A percentile compares a stretch with the other conserved stretches of the same genome.
phyloP scores from a whole-genome alignment of 2,888 invertebrate species.

The Heteromyza rotundicornis region DNA sequence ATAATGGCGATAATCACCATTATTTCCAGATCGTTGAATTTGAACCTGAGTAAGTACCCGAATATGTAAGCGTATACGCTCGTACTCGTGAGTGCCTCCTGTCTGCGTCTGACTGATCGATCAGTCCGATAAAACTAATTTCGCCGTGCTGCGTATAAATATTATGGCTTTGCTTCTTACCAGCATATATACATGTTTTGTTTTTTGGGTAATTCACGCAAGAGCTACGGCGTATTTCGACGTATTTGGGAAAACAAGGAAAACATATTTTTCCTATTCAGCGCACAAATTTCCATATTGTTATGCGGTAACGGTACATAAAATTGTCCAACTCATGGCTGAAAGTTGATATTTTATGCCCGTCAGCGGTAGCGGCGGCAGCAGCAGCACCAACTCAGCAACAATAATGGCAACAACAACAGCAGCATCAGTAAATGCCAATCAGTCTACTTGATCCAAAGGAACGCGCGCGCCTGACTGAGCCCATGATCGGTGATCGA shows the following conservation, averaged over 20 bases:
- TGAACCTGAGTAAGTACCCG: not conserved
- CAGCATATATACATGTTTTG: no score
- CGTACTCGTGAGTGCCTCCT: not conserved
- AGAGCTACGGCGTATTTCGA: not conserved
- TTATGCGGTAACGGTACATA: constrained; percentile 14
- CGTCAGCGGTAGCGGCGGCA: constrained; percentile 7
- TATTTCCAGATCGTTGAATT: constrained; percentile 2
- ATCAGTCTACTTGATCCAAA: constrained; percentile 19
- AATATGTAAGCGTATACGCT: not conserved
- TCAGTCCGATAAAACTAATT: constrained; percentile 18
- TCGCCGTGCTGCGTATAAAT: not conserved
- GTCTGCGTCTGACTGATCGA: constrained; percentile 24
- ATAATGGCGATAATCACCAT: constrained; percentile 32
- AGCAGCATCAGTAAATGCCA: constrained; percentile 15
- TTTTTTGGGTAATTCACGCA: no score
- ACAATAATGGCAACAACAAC: not conserved
- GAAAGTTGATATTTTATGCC: constrained; percentile 35
- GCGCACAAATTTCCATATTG: constrained; percentile 28
- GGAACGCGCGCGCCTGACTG: constrained; percentile 1
- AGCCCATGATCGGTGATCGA: not conserved
- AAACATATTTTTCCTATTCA: not conserved
- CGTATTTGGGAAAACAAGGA: not conserved
- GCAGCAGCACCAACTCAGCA: no score
- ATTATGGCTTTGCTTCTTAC: no score
- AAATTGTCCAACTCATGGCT: constrained; percentile 29